phyloP scores from a whole-genome alignment of 1,140 invertebrate species.

The Dryas iulia region DNA sequence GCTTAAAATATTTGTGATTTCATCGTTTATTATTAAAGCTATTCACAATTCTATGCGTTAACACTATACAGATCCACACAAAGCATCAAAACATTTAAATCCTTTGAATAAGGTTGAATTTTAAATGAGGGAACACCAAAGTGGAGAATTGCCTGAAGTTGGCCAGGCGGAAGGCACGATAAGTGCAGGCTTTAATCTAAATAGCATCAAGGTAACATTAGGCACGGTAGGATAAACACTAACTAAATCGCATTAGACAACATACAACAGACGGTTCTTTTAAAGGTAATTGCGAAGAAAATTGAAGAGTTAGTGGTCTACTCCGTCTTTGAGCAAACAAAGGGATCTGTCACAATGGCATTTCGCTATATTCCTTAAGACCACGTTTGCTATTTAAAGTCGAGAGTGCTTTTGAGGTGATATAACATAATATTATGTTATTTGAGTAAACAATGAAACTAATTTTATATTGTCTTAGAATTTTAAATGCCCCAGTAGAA shows the following conservation, averaged over 20 bases:
- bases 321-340: background rate
- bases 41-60: slow-evolving; percentile 69
- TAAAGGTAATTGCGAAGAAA: slow-evolving; percentile 31
- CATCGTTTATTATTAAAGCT: slow-evolving; percentile 11
- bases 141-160: slow-evolving; percentile 46
- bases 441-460: too few species aligned
- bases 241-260: slow-evolving; percentile 30
- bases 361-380: background rate
- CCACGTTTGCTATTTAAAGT: background rate
- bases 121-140: slow-evolving; percentile 36
- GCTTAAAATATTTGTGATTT: too few species aligned
- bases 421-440: too few species aligned
- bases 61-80: slow-evolving; percentile 28
- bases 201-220: slow-evolving; percentile 57
- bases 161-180: slow-evolving; percentile 65
- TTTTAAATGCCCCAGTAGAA: background rate
- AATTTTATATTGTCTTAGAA: background rate
- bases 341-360: background rate
- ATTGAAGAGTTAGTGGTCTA: slow-evolving; percentile 22
- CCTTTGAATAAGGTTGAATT: slow-evolving; percentile 46
- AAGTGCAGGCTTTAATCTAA: slow-evolving; percentile 70
- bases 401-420: too few species aligned
- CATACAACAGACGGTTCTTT: slow-evolving; percentile 20
- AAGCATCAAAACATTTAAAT: slow-evolving; percentile 37
- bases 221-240: slow-evolving; percentile 34